Evolutionary conservation across 2,113 vertebrate species (phyloP).

Genomic region (Cromileptes altivelis): DNA sequence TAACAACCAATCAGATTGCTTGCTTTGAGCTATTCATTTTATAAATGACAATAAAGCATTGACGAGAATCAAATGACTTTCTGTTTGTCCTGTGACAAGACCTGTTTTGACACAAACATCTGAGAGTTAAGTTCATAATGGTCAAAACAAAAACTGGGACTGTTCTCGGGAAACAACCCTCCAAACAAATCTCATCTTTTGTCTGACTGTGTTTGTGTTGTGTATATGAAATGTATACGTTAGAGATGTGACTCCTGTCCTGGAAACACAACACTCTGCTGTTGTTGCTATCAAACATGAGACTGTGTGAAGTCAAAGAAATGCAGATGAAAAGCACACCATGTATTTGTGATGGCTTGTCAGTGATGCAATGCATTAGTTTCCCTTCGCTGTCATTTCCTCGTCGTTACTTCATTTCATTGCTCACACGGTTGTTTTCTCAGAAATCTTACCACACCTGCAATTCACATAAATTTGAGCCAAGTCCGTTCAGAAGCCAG

Average conservation of each 20-base stretch:
- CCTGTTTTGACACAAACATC: constrained; percentile 42
- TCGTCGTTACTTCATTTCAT: neutral
- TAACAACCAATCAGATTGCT: no score
- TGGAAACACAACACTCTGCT: constrained; percentile 39
- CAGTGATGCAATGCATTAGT: neutral
- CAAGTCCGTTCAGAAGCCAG: neutral
- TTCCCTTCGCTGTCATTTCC: constrained; percentile 5
- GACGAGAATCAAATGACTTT: neutral
- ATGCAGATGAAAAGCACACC: neutral
- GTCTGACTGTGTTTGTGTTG: constrained; percentile 31
- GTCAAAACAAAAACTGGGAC: neutral
- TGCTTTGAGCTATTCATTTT: no score
- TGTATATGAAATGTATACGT: constrained; percentile 37
- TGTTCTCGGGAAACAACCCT: neutral
- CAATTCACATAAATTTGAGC: neutral
- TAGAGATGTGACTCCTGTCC: constrained; percentile 21
- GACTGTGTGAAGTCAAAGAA: constrained; percentile 5
- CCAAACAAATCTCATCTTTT: constrained; percentile 11
- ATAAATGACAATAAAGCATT: neutral
- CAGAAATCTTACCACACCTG: constrained; percentile 12
- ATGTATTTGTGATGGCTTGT: neutral
- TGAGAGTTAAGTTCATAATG: constrained; percentile 11
- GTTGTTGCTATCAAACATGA: constrained; percentile 17
- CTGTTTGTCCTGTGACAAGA: neutral
- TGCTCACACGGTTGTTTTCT: constrained; percentile 4